A percentile compares a stretch with the other conserved stretches of the same genome.
Conservation (phyloP, 2,113 vertebrate genomes). For the Chaetops frenatus region DNA sequence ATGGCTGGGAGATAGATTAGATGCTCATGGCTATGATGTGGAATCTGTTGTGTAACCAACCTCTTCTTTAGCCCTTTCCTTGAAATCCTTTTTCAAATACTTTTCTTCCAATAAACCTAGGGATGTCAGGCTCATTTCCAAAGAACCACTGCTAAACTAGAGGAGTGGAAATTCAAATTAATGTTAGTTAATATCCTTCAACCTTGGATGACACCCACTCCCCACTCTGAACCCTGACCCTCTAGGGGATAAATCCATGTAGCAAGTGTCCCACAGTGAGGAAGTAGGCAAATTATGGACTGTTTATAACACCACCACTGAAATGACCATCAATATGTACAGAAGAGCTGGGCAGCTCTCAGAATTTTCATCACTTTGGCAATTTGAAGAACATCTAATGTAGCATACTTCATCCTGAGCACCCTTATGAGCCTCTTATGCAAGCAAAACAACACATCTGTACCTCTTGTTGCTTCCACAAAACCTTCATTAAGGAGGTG, state of each 20-base stretch:
- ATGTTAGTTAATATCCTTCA: background rate
- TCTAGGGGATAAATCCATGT: background rate
- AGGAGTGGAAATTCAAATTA: background rate
- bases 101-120: background rate
- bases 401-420: background rate
- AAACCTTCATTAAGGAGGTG: background rate
- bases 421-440: background rate
- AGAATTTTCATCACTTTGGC: background rate
- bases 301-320: background rate
- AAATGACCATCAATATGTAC: background rate
- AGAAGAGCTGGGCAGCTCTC: background rate
- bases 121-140: background rate
- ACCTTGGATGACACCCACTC: background rate
- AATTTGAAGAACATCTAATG: background rate
- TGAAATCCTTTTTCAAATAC: background rate
- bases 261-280: background rate
- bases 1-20: background rate
- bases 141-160: background rate
- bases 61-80: background rate
- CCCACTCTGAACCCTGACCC: background rate
- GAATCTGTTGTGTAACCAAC: background rate
- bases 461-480: background rate
- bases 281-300: background rate
- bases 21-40: background rate
- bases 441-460: background rate